Conservation (phyloP, 2,888 invertebrate species). For the Sericinus montela region DNA sequence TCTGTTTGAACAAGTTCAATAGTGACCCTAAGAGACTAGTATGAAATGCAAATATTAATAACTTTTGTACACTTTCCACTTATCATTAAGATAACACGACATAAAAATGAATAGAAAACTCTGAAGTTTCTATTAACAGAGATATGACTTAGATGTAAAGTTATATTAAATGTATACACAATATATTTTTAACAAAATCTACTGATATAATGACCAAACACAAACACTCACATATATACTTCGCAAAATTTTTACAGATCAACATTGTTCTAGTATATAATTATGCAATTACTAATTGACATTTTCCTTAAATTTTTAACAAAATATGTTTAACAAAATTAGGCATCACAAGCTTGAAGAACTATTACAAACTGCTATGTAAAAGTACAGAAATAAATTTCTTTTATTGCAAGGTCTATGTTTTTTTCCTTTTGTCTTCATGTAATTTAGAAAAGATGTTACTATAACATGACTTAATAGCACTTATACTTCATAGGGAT, state of each 20-base stretch:
- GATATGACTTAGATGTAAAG: conserved; percentile 74
- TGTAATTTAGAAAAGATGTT: too few relatives aligned
- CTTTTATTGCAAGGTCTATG: too few relatives aligned
- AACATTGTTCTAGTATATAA: conserved; percentile 5
- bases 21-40: conserved; percentile 75
- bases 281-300: conserved; percentile 14
- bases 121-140: conserved; percentile 55
- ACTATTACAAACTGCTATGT: too few relatives aligned
- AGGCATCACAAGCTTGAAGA: too few relatives aligned
- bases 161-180: conserved; percentile 21
- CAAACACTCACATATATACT: conserved; percentile 16
- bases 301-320: background rate
- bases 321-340: too few relatives aligned
- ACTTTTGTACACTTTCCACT: conserved; percentile 73
- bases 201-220: conserved; percentile 23
- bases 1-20: conserved; percentile 30
- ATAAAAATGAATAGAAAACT: conserved; percentile 66
- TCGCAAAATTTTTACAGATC: conserved; percentile 22
- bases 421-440: too few relatives aligned
- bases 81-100: conserved; percentile 75
- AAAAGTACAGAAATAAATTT: too few relatives aligned
- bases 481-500: conserved; percentile 1
- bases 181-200: conserved; percentile 36
- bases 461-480: background rate
- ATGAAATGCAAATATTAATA: conserved; percentile 71